Conservation (phyloP, 2,888 invertebrate genomes). For the Chalcosyrphus nemorum region DNA sequence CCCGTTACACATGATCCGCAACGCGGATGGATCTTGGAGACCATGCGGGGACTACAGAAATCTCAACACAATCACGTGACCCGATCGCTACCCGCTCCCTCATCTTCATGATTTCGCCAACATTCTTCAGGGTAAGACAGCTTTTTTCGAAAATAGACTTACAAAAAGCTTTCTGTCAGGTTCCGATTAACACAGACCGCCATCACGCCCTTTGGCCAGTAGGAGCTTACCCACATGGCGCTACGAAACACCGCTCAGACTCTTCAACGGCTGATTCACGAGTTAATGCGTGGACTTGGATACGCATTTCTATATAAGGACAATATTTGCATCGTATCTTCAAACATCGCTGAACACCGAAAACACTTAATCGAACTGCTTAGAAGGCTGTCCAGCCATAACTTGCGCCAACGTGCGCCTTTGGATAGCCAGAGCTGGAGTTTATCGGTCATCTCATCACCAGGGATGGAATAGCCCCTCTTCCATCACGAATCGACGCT, state of each 20-base stretch:
- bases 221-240: background rate
- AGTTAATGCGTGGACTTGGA: no score
- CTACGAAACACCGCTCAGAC: background rate
- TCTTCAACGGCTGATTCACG: slow-evolving; percentile 26
- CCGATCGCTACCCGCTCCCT: slow-evolving; percentile 18
- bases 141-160: no score
- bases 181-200: slow-evolving; percentile 8
- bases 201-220: slow-evolving; percentile 21
- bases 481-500: slow-evolving; percentile 5
- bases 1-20: background rate
- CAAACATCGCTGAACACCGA: slow-evolving; percentile 27
- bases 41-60: background rate
- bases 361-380: slow-evolving; percentile 34
- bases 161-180: background rate
- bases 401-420: slow-evolving; percentile 37
- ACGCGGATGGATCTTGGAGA: background rate
- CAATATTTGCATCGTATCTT: slow-evolving; percentile 15
- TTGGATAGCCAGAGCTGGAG: slow-evolving; percentile 1
- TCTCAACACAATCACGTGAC: background rate
- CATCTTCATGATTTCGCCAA: slow-evolving; percentile 9
- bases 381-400: slow-evolving; percentile 19
- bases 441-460: slow-evolving; percentile 18
- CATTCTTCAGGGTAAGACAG: background rate
- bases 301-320: slow-evolving; percentile 12
- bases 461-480: background rate